Base-by-base conservation (phyloP, 2,888 invertebrate species). In the Lapara coniferarum region DNA sequence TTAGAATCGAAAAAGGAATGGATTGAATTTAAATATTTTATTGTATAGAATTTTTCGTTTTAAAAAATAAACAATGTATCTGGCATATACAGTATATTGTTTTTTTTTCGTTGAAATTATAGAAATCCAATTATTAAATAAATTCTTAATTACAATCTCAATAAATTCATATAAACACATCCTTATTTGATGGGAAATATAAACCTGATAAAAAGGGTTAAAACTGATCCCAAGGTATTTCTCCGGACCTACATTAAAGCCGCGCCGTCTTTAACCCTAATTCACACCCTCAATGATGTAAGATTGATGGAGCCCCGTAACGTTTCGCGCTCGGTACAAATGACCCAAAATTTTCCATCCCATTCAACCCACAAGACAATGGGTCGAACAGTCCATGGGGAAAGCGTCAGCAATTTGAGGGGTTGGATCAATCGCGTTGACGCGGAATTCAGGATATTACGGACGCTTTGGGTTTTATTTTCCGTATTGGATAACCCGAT, bases 341-440 rank as follows among this genome's bases (percentile, higher is more conserved):
- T 52, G 57, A 70, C 69, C 49, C 44, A 16, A 51, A 58, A 70
- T 70, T 67, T 70, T 52, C 66, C 57, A 58, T n/a, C 66, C 69
- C 66, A 70, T 70, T 66, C 66, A 53, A 51, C 52, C 66, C 66
- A 19, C 57, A 63, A 69, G 59, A 63, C 68, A 69, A 63, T 68
- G 59, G 30, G 52, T 59, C 53, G 63, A 52, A 14, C 49, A 13
- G 59, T 69, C 63, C 56, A 52, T n/a, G 30, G 63, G 59, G 52
- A 59, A 63, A 63, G 59, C 44, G 59, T 59, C 59, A 69, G 52
- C 63, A 44, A 63, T 63, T 49, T 49, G 19, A 46, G 16, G 49
- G 63, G 63, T 63, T 49, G 46, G 46, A 63, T 46, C 63, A 49
- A 63, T 57, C 57, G 37, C 25, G 58, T 56, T 30, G 16, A 25